phyloP scores from a whole-genome alignment of 1,140 invertebrate species.

The Listronotus oregonensis region DNA sequence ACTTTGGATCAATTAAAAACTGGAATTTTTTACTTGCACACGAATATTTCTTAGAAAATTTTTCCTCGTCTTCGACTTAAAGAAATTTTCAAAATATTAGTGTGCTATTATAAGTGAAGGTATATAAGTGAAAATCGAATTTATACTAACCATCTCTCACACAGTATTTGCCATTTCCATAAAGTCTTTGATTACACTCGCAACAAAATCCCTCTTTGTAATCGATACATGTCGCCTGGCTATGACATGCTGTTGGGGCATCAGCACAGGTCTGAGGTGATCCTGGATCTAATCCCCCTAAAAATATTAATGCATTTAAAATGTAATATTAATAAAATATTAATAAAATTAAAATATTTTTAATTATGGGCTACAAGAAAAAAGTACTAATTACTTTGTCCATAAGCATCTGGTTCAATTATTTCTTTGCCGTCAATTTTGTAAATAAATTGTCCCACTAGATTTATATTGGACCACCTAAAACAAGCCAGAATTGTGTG shows the following conservation, averaged over 20 bases:
- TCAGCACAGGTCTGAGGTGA: constrained; percentile 59
- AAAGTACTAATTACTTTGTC: constrained; percentile 55
- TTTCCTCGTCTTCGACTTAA: too few species aligned
- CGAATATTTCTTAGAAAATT: too few species aligned
- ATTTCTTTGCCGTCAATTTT: constrained; percentile 74
- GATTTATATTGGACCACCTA: constrained; percentile 82
- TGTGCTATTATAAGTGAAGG: too few species aligned
- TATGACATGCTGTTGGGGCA: constrained; percentile 74
- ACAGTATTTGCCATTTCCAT: constrained; percentile 91
- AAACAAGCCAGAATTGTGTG: constrained; percentile 40
- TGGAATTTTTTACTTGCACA: too few species aligned
- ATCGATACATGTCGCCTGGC: constrained; percentile 79
- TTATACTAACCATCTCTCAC: constrained; percentile 72
- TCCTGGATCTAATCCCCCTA: constrained; percentile 11
- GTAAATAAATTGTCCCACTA: constrained; percentile 84
- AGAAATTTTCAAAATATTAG: too few species aligned
- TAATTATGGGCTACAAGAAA: not conserved
- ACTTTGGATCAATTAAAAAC: too few species aligned
- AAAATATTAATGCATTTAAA: constrained; percentile 12
- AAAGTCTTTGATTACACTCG: constrained; percentile 76
- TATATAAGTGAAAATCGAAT: too few species aligned
- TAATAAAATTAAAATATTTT: not conserved
- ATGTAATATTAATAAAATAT: not conserved
- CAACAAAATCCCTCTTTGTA: constrained; percentile 87
- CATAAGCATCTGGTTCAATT: constrained; percentile 67